Evolutionary conservation across 2,797 vertebrate genomes (phyloP), one percentile per base, ranked within the genome.

Genomic region (Cryptoblepharus egeriae): DNA sequence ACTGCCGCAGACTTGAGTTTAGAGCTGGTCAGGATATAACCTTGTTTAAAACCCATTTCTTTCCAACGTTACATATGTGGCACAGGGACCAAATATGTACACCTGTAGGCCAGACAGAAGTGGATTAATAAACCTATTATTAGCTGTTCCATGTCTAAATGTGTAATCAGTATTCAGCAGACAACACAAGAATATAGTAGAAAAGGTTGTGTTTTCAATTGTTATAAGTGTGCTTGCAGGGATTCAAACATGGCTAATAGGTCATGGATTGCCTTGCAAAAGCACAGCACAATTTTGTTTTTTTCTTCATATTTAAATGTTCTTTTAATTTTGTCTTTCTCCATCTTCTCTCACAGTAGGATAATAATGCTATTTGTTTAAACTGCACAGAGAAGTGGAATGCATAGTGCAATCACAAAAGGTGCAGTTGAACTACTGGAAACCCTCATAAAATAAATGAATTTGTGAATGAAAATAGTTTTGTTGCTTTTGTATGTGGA

Each of bases 191-290:
- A 82, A 18, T 22, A 5, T 18, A 67, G 35, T 26, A 85, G 58
- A 39, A 83, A 67, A 16, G 60, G n/a, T 12, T 79, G 39, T 68
- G 2, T 75, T 81, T 87, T 64, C 76, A 70, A 32, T 22, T 20
- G 55, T 32, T 20, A 35, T 30, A 70, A 39, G 55, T 35, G 42
- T 58, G 37, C 15, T n/a, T 28, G 74, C 16, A 65, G 75, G 81
- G 76, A 88, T 80, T 49, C 9, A 84, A 74, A 75, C 45, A 32
- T 67, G 82, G 32, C 28, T 82, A 1, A 75, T 24, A 35, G 45
- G 42, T 55, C 77, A 15, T 81, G 75, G 64, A 26, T 55, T 75
- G 72, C 28, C 45, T 74, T 65, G 49, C n/a, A 68, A 77, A 77
- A 85, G 57, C 4, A 7, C 68, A 2, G 15, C 35, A 39, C 1